Conservation (phyloP, 2,888 invertebrate species). For the Chrysina gloriosa region DNA sequence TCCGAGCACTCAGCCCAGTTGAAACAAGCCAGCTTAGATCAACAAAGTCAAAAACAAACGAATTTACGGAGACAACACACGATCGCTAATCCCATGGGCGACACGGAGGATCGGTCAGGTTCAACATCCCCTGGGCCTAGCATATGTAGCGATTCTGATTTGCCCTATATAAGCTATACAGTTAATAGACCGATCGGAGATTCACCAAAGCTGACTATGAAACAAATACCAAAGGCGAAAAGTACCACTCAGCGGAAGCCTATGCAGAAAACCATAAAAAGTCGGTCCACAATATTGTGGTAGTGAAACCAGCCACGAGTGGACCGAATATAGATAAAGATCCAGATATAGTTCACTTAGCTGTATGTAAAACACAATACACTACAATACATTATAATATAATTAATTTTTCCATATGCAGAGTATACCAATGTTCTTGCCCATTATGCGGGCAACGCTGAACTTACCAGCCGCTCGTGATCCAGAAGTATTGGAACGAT, state of each 20-base stretch:
- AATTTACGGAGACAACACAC: slow-evolving; percentile 62
- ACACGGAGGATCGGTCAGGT: slow-evolving; percentile 68
- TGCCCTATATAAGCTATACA: slow-evolving; percentile 92
- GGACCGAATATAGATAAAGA: slow-evolving; percentile 77
- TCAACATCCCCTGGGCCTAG: slow-evolving; percentile 88
- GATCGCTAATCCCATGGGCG: slow-evolving; percentile 62
- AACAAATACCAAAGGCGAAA: slow-evolving; percentile 63
- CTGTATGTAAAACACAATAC: too few species aligned
- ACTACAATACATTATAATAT: not conserved
- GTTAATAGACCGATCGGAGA: slow-evolving; percentile 92
- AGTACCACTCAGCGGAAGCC: slow-evolving; percentile 57
- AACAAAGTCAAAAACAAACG: slow-evolving; percentile 47
- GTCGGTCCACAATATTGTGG: slow-evolving; percentile 80
- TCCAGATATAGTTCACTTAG: slow-evolving; percentile 76
- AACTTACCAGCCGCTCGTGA: slow-evolving; percentile 88
- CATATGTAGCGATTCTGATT: slow-evolving; percentile 88
- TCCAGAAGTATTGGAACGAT: slow-evolving; percentile 85
- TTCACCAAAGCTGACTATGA: slow-evolving; percentile 83
- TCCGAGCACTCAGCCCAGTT: slow-evolving; percentile 62
- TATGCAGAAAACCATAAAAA: slow-evolving; percentile 65
- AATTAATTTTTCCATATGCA: slow-evolving; percentile 56
- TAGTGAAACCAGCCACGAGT: slow-evolving; percentile 79
- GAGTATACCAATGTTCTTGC: slow-evolving; percentile 91
- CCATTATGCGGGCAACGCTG: slow-evolving; percentile 90
- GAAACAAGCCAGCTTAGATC: slow-evolving; percentile 55